Evolutionary conservation across 2,113 vertebrate genomes (phyloP).

Genomic region (Mola mola): DNA sequence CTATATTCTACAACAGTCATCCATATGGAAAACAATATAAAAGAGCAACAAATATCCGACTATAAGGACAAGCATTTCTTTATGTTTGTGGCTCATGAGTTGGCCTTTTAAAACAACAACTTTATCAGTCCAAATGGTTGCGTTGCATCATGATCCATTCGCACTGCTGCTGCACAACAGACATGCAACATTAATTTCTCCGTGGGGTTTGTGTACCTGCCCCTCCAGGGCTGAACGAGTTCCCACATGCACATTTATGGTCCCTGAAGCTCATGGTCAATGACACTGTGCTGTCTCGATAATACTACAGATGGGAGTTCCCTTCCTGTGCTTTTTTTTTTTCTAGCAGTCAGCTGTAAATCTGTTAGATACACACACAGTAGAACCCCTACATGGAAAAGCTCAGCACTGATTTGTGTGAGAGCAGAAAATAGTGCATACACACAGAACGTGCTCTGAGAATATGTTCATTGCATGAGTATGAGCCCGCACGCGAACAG

Average conservation of each 20-base stretch:
- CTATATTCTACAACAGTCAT: neutral
- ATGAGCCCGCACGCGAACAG: neutral
- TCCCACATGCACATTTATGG: conserved; percentile 30
- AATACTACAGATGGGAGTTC: conserved; percentile 41
- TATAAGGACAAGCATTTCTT: too few relatives aligned
- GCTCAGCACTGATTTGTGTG: neutral
- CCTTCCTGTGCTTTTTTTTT: conserved; percentile 17
- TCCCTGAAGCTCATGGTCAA: conserved; percentile 24
- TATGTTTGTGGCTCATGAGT: too few relatives aligned
- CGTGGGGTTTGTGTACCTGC: conserved; percentile 20
- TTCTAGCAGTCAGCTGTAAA: conserved; percentile 47
- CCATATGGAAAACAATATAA: neutral
- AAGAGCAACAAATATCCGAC: neutral
- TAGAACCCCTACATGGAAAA: conserved; percentile 54
- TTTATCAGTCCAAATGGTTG: too few relatives aligned
- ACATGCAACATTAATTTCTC: conserved; percentile 51
- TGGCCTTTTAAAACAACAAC: too few relatives aligned
- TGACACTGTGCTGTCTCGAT: conserved; percentile 15
- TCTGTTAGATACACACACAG: conserved; percentile 37
- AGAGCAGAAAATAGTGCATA: conserved; percentile 23
- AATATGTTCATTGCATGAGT: neutral
- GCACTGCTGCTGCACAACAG: conserved; percentile 36
- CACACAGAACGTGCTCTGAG: neutral
- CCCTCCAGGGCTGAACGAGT: conserved; percentile 26
- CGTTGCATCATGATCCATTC: conserved; percentile 29